Percentiles rank a stretch among this genome's conserved stretches.
phyloP scores from a whole-genome alignment of 2,113 vertebrate genomes.

The Eupsittula cactorum region DNA sequence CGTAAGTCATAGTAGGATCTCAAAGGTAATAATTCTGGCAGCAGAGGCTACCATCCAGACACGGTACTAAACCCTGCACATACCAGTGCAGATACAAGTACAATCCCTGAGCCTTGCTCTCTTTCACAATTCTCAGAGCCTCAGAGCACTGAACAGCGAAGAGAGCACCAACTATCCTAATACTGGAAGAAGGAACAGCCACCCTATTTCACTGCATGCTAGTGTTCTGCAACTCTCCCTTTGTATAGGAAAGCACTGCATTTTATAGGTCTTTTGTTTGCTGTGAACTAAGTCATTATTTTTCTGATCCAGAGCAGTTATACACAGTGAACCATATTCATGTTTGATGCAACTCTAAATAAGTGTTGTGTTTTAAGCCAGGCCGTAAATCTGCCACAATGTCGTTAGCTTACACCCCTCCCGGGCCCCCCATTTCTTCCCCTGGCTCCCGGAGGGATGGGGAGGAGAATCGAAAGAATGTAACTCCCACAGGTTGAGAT shows the following conservation, averaged over 20 bases:
- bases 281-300: accelerated
- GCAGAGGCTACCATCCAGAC: not conserved
- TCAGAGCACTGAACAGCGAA: not conserved
- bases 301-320: not conserved
- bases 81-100: not conserved
- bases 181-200: not conserved
- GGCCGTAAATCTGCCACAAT: too few relatives aligned
- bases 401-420: too few relatives aligned
- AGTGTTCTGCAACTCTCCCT: not conserved
- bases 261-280: not conserved
- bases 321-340: not conserved
- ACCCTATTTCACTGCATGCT: not conserved
- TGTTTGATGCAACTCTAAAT: not conserved
- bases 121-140: not conserved
- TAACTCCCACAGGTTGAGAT: not conserved
- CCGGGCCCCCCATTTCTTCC: too few relatives aligned
- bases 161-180: not conserved
- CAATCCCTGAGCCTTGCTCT: not conserved
- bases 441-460: too few relatives aligned
- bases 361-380: too few relatives aligned
- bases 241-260: not conserved
- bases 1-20: not conserved
- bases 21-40: not conserved
- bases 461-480: too few relatives aligned
- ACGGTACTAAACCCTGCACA: not conserved